Evolutionary conservation across 2,888 invertebrate genomes (phyloP).

Genomic region (Drosophila parthenogenetica): DNA sequence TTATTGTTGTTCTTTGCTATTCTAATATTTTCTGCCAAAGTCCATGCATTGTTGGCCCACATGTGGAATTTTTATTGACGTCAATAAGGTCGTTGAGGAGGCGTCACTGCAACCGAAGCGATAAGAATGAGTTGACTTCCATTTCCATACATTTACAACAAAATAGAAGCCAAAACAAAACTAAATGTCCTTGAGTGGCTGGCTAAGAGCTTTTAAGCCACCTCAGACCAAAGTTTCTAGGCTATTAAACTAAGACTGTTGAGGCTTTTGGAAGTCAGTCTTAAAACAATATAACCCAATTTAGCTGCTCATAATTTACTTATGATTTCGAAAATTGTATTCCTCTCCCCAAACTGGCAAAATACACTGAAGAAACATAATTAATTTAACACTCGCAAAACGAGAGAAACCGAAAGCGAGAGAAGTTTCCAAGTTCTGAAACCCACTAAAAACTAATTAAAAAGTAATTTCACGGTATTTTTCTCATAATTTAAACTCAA

Average conservation of each 20-base stretch:
- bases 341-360: neutral
- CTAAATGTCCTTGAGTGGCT: neutral
- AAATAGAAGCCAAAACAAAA: neutral
- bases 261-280: neutral
- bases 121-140: constrained; percentile 32
- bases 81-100: constrained; percentile 13
- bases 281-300: constrained; percentile 16
- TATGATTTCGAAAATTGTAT: constrained; percentile 17
- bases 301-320: constrained; percentile 29
- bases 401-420: constrained; percentile 7
- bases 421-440: constrained; percentile 12
- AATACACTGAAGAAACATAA: neutral
- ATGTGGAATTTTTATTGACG: constrained; percentile 31
- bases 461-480: constrained; percentile 60
- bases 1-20: constrained; percentile 16
- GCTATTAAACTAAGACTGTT: constrained; percentile 4
- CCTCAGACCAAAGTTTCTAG: constrained; percentile 2
- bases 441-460: constrained; percentile 67
- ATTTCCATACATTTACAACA: neutral
- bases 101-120: constrained; percentile 35
- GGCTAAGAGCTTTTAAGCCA: constrained; percentile 8
- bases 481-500: constrained; percentile 34
- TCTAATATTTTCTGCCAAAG: constrained; percentile 21
- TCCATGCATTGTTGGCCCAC: neutral
- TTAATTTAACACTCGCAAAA: constrained; percentile 39